These are phyloP conservation scores for Machimus atricapillus DNA, from an alignment of 2,888 invertebrate genomes.

Conservation along the genomic window DNA sequence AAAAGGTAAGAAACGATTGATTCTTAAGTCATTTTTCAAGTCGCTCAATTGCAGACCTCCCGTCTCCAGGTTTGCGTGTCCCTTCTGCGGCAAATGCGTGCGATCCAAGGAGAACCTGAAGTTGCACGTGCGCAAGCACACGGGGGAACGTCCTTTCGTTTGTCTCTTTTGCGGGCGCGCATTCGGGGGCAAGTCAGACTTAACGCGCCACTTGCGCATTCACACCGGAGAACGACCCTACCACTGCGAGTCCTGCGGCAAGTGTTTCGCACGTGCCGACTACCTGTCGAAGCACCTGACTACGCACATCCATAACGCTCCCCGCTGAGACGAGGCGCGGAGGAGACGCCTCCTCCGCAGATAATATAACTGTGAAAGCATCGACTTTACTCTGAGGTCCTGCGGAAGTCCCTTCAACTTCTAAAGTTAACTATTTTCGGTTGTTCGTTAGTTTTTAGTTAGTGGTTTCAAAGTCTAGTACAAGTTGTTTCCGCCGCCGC, in stretches of 20 bases:
- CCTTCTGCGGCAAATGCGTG: conserved; percentile 89
- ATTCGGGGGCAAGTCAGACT: conserved; percentile 87
- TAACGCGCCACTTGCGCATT: conserved; percentile 85
- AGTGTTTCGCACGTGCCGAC: conserved; percentile 89
- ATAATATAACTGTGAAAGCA: conserved; percentile 52
- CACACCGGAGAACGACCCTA: conserved; percentile 90
- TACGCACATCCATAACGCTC: conserved; percentile 84
- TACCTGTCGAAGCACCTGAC: conserved; percentile 91
- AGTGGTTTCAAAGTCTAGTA: conserved; percentile 23
- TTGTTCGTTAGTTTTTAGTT: conserved; percentile 36
- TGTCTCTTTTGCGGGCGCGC: conserved; percentile 88
- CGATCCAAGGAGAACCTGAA: conserved; percentile 88
- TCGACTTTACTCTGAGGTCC: background rate
- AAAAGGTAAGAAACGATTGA: conserved; percentile 61
- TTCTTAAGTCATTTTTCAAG: conserved; percentile 9
- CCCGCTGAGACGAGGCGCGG: conserved; percentile 64
- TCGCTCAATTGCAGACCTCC: conserved; percentile 53
- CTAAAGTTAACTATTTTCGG: conserved; percentile 36
- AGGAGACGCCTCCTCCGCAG: conserved; percentile 64
- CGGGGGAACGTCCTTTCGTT: conserved; percentile 88
- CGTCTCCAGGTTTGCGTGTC: conserved; percentile 78
- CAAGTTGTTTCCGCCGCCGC: conserved; percentile 11
- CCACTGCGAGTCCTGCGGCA: conserved; percentile 91
- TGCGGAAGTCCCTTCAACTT: background rate
- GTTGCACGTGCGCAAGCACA: conserved; percentile 85